Conservation (phyloP, 2,797 vertebrate species). For the Kryptolebias ocellatus region DNA sequence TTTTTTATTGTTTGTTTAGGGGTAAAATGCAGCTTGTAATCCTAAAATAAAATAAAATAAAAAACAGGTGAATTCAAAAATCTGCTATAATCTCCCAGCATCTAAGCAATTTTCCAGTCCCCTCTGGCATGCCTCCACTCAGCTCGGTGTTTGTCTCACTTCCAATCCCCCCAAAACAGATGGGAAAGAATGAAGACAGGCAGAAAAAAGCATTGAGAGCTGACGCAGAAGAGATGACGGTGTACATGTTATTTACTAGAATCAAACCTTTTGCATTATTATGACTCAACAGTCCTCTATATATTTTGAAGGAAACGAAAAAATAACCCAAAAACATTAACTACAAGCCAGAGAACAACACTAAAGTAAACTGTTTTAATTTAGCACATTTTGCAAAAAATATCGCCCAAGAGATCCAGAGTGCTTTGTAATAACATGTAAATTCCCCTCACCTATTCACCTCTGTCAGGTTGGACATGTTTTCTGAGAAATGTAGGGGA, state of each 20-base stretch:
- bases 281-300: slow-evolving; percentile 2
- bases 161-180: slow-evolving; percentile 51
- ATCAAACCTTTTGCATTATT: neutral
- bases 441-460: slow-evolving; percentile 72
- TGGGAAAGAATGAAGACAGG: slow-evolving; percentile 39
- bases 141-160: slow-evolving; percentile 40
- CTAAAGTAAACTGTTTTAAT: slow-evolving; percentile 45
- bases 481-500: slow-evolving; percentile 44
- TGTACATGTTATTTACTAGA: slow-evolving; percentile 54
- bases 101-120: slow-evolving; percentile 50
- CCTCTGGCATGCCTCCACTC: slow-evolving; percentile 60
- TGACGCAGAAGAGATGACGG: slow-evolving; percentile 19
- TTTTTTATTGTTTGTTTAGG: slow-evolving; percentile 20
- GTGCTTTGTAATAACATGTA: slow-evolving; percentile 67
- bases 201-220: slow-evolving; percentile 19
- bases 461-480: slow-evolving; percentile 69
- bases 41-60: slow-evolving; percentile 37
- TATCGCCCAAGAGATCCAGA: slow-evolving; percentile 34
- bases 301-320: slow-evolving; percentile 10
- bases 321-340: slow-evolving; percentile 3
- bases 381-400: slow-evolving; percentile 26
- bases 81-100: slow-evolving; percentile 47
- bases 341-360: slow-evolving; percentile 8
- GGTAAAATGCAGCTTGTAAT: slow-evolving; percentile 20
- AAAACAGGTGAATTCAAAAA: slow-evolving; percentile 56